Evolutionary conservation across 2,113 vertebrate genomes (phyloP).

Genomic region (Anas platyrhynchos): DNA sequence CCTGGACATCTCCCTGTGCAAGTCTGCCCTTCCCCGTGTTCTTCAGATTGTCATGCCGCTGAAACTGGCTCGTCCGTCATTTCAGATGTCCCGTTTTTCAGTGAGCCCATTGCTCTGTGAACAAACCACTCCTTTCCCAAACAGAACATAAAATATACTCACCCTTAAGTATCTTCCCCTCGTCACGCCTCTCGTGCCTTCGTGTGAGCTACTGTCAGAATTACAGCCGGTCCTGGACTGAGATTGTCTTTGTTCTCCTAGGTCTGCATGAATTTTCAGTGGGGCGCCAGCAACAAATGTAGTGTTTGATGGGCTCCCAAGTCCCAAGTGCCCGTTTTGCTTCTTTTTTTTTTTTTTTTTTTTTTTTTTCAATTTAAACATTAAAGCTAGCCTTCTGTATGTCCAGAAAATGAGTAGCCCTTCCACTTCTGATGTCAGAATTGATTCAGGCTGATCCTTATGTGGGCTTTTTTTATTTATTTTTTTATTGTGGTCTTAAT

Average conservation of each 20-base stretch:
- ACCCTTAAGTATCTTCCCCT: rapidly evolving
- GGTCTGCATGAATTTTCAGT: background rate
- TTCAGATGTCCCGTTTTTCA: background rate
- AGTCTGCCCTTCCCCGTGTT: background rate
- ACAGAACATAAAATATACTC: background rate
- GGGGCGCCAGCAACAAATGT: background rate
- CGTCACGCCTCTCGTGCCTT: rapidly evolving
- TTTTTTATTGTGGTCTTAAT: background rate
- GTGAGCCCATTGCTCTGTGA: background rate
- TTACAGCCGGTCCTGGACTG: background rate
- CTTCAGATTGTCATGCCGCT: background rate
- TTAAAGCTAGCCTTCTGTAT: background rate
- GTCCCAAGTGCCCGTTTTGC: background rate
- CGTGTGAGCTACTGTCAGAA: background rate
- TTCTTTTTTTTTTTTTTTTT: background rate
- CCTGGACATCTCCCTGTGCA: background rate
- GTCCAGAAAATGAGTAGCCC: background rate
- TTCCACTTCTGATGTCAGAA: background rate
- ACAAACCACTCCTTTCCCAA: background rate
- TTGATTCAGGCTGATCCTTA: background rate
- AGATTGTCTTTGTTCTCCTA: background rate
- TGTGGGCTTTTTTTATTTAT: background rate
- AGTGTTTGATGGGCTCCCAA: background rate
- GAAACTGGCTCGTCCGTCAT: background rate
- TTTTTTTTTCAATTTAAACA: background rate